A percentile compares a stretch with the other conserved stretches of the same genome.
These are phyloP conservation scores for Holothuria scabra DNA, from an alignment of 53 echinoderm and acorn worm genomes.

Conservation along the genomic window DNA sequence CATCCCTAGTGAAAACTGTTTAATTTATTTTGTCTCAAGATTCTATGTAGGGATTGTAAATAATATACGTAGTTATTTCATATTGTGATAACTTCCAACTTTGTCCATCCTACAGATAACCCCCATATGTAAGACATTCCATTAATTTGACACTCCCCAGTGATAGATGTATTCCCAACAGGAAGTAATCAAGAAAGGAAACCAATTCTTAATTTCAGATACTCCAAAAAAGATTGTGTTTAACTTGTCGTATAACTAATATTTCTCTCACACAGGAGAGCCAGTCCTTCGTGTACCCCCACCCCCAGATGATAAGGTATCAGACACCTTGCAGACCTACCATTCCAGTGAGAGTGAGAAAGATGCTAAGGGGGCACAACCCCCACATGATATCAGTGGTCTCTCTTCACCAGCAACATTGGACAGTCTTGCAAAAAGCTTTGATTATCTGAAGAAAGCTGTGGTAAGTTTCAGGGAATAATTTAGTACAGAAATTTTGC, in stretches of 20 bases:
- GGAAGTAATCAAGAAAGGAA: too few relatives aligned
- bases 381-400: constrained; percentile 70
- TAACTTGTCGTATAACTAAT: neutral
- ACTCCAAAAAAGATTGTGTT: neutral
- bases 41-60: too few relatives aligned
- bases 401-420: constrained; percentile 83
- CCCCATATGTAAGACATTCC: too few relatives aligned
- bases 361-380: constrained; percentile 47
- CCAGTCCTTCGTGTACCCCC: constrained; percentile 81
- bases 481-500: constrained; percentile 4
- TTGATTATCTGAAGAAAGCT: constrained; percentile 91
- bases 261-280: constrained; percentile 54
- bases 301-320: constrained; percentile 90
- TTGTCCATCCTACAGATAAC: too few relatives aligned
- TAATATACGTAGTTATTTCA: too few relatives aligned
- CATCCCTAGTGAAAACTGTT: too few relatives aligned
- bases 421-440: constrained; percentile 84
- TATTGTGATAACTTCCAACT: too few relatives aligned
- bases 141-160: too few relatives aligned
- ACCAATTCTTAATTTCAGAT: too few relatives aligned
- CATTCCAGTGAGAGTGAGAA: constrained; percentile 79
- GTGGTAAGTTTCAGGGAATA: too few relatives aligned
- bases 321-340: constrained; percentile 88
- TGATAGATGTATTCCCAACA: too few relatives aligned
- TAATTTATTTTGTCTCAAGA: too few relatives aligned